Evolutionary conservation across 1,140 invertebrate genomes (phyloP).

Genomic region (Sinonovacula constricta): DNA sequence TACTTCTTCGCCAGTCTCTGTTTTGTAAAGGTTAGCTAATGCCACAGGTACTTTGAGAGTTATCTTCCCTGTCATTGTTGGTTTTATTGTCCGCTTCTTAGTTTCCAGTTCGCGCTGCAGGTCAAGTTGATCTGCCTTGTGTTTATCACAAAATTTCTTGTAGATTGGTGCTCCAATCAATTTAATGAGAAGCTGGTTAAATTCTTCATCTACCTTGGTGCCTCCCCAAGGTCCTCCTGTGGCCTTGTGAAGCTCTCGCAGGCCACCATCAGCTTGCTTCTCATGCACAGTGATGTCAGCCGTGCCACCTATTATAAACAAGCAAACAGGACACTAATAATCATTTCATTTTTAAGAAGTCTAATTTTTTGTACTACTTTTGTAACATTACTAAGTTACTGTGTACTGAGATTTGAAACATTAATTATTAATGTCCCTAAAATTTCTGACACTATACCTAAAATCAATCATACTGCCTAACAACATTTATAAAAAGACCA

Average conservation of each 20-base stretch:
- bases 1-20: conserved; percentile 23
- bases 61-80: conserved; percentile 43
- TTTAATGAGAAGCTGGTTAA: conserved; percentile 49
- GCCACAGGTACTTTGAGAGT: conserved; percentile 46
- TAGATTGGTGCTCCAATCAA: conserved; percentile 43
- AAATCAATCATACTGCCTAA: no score
- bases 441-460: neutral
- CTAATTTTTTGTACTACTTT: neutral
- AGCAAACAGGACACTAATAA: neutral
- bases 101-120: conserved; percentile 51
- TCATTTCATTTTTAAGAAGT: neutral
- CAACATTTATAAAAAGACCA: no score
- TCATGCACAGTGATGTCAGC: conserved; percentile 59
- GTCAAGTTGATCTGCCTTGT: conserved; percentile 54
- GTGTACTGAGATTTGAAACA: neutral
- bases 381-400: neutral
- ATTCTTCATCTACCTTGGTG: conserved; percentile 53
- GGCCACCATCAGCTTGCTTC: conserved; percentile 35
- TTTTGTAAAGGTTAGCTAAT: conserved; percentile 28
- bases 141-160: conserved; percentile 34
- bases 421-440: neutral
- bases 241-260: conserved; percentile 54
- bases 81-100: conserved; percentile 53
- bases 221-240: conserved; percentile 61
- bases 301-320: conserved; percentile 54